A percentile compares a stretch with the other conserved stretches of the same genome.
Conservation (phyloP, 2,888 invertebrate genomes). For the Caenorhabditis afra region DNA sequence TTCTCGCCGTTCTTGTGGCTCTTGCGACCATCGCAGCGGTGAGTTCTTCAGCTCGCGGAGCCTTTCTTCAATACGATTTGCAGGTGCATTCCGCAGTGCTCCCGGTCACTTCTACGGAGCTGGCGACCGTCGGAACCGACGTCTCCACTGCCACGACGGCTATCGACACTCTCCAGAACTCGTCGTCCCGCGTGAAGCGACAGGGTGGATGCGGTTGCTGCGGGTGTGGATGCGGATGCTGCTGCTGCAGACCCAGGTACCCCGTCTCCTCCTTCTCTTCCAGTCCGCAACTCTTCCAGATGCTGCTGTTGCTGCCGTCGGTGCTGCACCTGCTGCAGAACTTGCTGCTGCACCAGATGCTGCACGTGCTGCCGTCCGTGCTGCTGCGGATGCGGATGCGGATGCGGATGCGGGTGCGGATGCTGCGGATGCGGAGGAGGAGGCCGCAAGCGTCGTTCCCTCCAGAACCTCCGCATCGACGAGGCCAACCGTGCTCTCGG, state of each 20-base stretch:
- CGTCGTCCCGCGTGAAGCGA: conserved; percentile 58
- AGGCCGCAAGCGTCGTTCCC: conserved; percentile 62
- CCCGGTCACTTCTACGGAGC: conserved; percentile 46
- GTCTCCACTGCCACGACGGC: conserved; percentile 37
- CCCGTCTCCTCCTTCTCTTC: background rate
- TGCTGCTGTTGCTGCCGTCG: conserved; percentile 61
- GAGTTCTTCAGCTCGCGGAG: too few relatives aligned
- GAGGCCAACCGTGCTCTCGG: conserved; percentile 57
- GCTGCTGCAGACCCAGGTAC: conserved; percentile 65
- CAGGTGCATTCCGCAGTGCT: conserved; percentile 45
- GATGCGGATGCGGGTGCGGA: conserved; percentile 50
- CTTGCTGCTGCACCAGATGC: conserved; percentile 63
- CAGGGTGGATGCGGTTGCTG: conserved; percentile 58
- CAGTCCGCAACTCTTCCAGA: conserved; percentile 9
- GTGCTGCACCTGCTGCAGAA: conserved; percentile 66
- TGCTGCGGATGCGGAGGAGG: conserved; percentile 66
- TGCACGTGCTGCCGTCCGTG: conserved; percentile 63
- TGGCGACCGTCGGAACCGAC: conserved; percentile 43
- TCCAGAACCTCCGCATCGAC: conserved; percentile 62
- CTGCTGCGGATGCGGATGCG: conserved; percentile 44
- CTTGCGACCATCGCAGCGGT: conserved; percentile 35
- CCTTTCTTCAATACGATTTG: too few relatives aligned
- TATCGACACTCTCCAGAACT: conserved; percentile 49
- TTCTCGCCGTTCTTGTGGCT: conserved; percentile 25
- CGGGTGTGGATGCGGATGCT: conserved; percentile 56